Conservation (phyloP, 2,797 vertebrate genomes). For the Miichthys miiuy region DNA sequence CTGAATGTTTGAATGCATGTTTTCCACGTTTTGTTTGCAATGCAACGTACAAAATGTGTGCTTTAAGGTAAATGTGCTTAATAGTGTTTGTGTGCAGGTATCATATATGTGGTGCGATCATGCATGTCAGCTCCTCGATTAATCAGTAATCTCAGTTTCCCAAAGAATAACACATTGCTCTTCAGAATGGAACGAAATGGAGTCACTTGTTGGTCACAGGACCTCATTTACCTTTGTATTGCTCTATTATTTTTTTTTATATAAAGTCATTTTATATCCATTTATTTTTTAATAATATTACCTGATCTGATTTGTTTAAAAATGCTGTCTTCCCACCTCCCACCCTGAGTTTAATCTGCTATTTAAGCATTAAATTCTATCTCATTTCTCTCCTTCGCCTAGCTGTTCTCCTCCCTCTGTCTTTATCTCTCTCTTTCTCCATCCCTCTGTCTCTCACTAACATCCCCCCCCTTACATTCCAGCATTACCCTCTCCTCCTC, state of each 20-base stretch:
- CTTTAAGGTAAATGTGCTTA: too few species aligned
- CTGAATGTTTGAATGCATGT: background rate
- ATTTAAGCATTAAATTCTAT: background rate
- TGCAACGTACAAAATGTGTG: too few species aligned
- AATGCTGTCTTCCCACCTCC: background rate
- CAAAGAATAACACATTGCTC: background rate
- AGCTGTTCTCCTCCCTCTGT: conserved; percentile 8
- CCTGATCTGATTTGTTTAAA: background rate
- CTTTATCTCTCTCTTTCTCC: conserved; percentile 49
- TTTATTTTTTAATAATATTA: background rate
- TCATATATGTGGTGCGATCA: background rate
- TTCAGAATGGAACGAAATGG: background rate
- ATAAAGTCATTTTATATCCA: background rate
- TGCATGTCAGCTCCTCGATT: background rate
- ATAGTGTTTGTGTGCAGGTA: background rate
- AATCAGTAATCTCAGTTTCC: background rate
- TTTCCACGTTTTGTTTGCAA: background rate
- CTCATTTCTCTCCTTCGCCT: background rate
- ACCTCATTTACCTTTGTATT: background rate
- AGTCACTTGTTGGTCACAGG: background rate
- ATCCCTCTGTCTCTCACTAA: conserved; percentile 55
- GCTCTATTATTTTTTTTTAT: background rate
- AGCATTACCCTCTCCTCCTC: conserved; percentile 74
- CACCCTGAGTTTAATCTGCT: background rate
- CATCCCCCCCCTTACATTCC: conserved; percentile 78